Evolutionary conservation across 30 jellyfish, hydroid and myxozoan genomes (phyloP), one percentile per base, ranked within the genome.

Genomic region (Turritopsis rubra): DNA sequence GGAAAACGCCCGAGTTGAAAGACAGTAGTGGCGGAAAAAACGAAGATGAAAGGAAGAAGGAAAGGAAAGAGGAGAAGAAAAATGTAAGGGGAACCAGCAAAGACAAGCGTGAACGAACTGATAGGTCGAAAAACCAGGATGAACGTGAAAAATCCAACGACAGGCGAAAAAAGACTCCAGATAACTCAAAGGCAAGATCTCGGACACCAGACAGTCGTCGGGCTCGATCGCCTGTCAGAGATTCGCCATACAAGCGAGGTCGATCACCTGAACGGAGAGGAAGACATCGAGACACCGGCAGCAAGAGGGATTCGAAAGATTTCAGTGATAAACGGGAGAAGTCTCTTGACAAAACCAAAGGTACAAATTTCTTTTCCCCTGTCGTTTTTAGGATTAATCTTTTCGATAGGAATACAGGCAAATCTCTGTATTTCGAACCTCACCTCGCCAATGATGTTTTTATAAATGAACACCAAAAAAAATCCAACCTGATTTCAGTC

Each of bases 231-330:
- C 72, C 70, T 28, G 85, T 29, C 41, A 24, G 29, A 18, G 53
- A 66, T 0, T 53, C 66, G 0, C 71, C 85, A 25, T 77, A 28
- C 29, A 77, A 77, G 25, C 85, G 85, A 1, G 85, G 85, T 28
- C 28, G 85, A n/a, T 77, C 85, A 52, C 85, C 85, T 9, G 85
- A 29, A 77, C 66, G 71, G 7, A 29, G 29, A 29, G 85, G 71
- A 5, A 77, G 85, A 77, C 75, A 60, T n/a, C 66, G 85, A 29
- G 66, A 53, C 71, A 25, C 83, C 29, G 8, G 23, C 1, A 26
- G 18, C 72, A 77, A 52, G 29, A 53, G 19, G 19, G 30, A 27
- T 23, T 23, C 28, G 8, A n/a, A 23, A 9, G 30, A 27, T 68
- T n/a, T 16, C 53, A 74, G 24, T n/a, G 82, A 74, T 74, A 23